Conservation (phyloP, 2,888 invertebrate genomes). For the Candidula unifasciata region DNA sequence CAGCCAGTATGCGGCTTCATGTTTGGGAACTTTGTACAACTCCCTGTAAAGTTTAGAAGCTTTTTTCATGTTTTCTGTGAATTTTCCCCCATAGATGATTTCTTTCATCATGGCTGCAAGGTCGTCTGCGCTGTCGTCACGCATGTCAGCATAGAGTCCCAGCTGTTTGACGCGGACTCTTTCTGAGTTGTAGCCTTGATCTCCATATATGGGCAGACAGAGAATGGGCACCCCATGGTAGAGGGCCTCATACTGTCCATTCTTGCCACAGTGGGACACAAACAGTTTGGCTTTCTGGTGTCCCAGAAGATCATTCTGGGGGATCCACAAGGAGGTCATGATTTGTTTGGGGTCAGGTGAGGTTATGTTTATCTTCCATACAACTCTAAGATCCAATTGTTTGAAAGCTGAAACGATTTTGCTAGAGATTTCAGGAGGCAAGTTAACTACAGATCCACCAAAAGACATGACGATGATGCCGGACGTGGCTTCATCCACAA, state of each 20-base stretch:
- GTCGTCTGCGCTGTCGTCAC: neutral
- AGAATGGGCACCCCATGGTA: constrained; percentile 66
- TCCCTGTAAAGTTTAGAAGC: too few relatives aligned
- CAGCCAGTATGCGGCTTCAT: too few relatives aligned
- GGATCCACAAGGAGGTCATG: too few relatives aligned
- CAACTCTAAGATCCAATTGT: constrained; percentile 51
- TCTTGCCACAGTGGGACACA: too few relatives aligned
- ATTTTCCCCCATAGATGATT: too few relatives aligned
- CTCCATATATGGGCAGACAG: too few relatives aligned
- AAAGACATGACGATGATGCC: constrained; percentile 60
- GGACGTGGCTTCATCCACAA: too few relatives aligned
- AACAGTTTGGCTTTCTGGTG: too few relatives aligned
- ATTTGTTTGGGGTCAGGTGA: constrained; percentile 47
- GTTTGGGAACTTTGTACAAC: too few relatives aligned
- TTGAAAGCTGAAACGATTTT: constrained; percentile 52
- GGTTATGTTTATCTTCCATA: constrained; percentile 53
- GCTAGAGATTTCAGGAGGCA: constrained; percentile 40
- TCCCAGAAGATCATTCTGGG: too few relatives aligned
- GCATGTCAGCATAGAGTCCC: constrained; percentile 13
- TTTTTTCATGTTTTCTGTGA: too few relatives aligned
- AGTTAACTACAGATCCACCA: constrained; percentile 55
- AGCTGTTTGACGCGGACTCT: constrained; percentile 44
- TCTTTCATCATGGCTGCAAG: neutral
- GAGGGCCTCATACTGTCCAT: constrained; percentile 64
- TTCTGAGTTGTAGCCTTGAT: too few relatives aligned